Percentiles rank a stretch among this genome's conserved stretches.
Conservation (phyloP, 2,113 vertebrate genomes). For the Clarias batrachus region DNA sequence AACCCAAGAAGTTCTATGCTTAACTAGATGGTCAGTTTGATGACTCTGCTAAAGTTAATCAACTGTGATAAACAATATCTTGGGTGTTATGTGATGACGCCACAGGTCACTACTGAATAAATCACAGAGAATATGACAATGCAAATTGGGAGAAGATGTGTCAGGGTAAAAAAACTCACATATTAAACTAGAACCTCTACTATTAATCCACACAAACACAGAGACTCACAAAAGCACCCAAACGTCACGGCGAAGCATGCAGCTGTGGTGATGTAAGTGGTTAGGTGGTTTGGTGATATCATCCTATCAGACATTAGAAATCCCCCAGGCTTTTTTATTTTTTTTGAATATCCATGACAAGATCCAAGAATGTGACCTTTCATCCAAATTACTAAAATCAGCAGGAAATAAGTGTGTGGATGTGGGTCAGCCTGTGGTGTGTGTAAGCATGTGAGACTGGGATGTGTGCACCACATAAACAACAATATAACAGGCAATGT, state of each 20-base stretch:
- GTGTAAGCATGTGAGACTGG: conserved; percentile 21
- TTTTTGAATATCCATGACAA: conserved; percentile 58
- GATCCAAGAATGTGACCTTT: conserved; percentile 53
- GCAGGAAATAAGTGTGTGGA: conserved; percentile 55
- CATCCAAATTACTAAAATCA: conserved; percentile 53
- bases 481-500: conserved; percentile 53
- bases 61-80: not conserved
- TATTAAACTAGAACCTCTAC: conserved; percentile 48
- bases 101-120: not conserved
- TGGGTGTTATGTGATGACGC: not conserved
- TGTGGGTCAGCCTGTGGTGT: conserved; percentile 63
- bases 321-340: conserved; percentile 58
- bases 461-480: conserved; percentile 21
- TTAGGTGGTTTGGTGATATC: conserved; percentile 72
- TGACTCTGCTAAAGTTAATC: not conserved
- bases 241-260: conserved; percentile 63
- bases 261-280: conserved; percentile 76
- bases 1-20: not conserved
- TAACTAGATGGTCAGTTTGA: not conserved
- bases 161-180: conserved; percentile 14
- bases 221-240: conserved; percentile 39
- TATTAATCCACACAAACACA: conserved; percentile 51
- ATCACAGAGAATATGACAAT: not conserved
- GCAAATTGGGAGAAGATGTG: not conserved
- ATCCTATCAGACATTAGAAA: conserved; percentile 68